phyloP scores from a whole-genome alignment of 2,888 invertebrate genomes.

The Nomada hirtipes region DNA sequence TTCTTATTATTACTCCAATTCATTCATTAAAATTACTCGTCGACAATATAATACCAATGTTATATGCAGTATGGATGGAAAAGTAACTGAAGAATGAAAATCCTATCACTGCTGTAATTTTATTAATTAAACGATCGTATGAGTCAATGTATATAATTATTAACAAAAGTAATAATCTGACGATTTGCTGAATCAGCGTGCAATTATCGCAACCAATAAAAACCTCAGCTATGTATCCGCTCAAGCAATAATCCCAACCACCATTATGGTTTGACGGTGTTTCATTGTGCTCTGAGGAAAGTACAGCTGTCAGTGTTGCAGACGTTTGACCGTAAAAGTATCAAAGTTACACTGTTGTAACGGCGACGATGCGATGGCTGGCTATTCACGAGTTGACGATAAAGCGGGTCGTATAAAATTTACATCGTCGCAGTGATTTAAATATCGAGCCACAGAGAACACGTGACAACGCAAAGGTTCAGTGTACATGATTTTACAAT shows the following conservation, averaged over 20 bases:
- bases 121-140: too few relatives aligned
- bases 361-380: constrained; percentile 59
- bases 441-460: constrained; percentile 41
- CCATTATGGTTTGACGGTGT: constrained; percentile 48
- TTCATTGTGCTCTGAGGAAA: constrained; percentile 51
- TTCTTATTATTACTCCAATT: too few relatives aligned
- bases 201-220: background rate
- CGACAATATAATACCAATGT: too few relatives aligned
- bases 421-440: constrained; percentile 58
- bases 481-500: constrained; percentile 41
- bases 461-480: constrained; percentile 14
- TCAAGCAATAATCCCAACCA: constrained; percentile 47
- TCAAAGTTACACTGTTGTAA: constrained; percentile 47
- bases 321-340: constrained; percentile 56
- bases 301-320: constrained; percentile 52
- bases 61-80: too few relatives aligned
- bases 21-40: too few relatives aligned
- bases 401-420: constrained; percentile 61
- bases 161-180: background rate
- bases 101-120: too few relatives aligned
- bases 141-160: background rate
- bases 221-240: constrained; percentile 4
- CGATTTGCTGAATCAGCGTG: background rate
- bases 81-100: too few relatives aligned
- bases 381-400: constrained; percentile 53